Percentiles rank a stretch among this genome's conserved stretches.
Evolutionary conservation across 2,797 vertebrate genomes (phyloP).

Genomic region (Coreius guichenoti): DNA sequence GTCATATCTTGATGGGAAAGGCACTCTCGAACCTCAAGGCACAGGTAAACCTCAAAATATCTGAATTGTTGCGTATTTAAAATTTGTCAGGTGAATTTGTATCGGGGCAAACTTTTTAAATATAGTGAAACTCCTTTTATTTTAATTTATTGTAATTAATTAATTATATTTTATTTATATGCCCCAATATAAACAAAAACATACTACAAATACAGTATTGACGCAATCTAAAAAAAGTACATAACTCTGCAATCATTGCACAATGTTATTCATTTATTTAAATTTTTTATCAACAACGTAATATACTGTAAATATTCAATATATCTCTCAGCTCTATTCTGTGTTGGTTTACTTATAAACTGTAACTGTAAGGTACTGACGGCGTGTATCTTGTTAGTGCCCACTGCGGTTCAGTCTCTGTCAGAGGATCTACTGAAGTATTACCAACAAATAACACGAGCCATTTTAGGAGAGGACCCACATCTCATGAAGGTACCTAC

Average conservation of each 20-base stretch:
- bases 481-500: slow-evolving; percentile 90
- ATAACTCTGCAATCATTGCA: not conserved
- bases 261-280: not conserved
- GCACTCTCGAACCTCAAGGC: slow-evolving; percentile 89
- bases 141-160: not conserved
- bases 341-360: not conserved
- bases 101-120: not conserved
- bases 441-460: slow-evolving; percentile 91
- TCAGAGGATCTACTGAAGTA: slow-evolving; percentile 92
- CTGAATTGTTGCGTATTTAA: not conserved
- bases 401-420: slow-evolving; percentile 86
- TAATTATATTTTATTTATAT: not conserved
- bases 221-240: not conserved
- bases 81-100: not conserved
- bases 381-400: slow-evolving; percentile 75
- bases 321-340: not conserved
- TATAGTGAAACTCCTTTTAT: not conserved
- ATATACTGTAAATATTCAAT: not conserved
- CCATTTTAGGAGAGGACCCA: slow-evolving; percentile 90
- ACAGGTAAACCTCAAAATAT: slow-evolving; percentile 76
- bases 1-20: slow-evolving; percentile 92
- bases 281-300: not conserved
- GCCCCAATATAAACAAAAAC: not conserved
- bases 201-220: not conserved
- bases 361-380: not conserved